phyloP scores from a whole-genome alignment of 2,797 vertebrate genomes.

The Gorsachius magnificus region DNA sequence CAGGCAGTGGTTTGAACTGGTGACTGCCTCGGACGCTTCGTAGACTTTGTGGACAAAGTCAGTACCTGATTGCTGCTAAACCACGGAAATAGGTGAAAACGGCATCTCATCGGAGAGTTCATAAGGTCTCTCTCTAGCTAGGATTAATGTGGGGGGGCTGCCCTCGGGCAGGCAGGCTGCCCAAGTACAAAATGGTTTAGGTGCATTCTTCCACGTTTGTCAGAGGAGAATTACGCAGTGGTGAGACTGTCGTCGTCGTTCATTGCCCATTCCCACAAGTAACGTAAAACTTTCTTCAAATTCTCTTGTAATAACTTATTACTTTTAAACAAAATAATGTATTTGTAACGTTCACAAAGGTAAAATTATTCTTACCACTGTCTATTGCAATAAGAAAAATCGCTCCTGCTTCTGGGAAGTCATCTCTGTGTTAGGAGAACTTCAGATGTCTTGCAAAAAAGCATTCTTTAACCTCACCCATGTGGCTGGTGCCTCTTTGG shows the following conservation, averaged over 20 bases:
- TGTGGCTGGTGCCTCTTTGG: background rate
- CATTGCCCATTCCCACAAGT: slow-evolving; percentile 6
- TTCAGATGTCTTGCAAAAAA: background rate
- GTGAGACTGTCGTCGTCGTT: background rate
- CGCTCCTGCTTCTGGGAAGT: slow-evolving; percentile 12
- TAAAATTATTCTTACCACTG: slow-evolving; percentile 5
- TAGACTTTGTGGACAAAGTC: slow-evolving; percentile 24
- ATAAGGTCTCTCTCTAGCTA: background rate
- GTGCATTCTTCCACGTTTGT: background rate
- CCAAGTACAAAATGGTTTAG: background rate
- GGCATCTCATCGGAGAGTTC: background rate
- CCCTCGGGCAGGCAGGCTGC: background rate
- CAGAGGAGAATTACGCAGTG: slow-evolving; percentile 62
- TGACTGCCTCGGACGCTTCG: slow-evolving; percentile 83
- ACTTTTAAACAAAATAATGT: background rate
- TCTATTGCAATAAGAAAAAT: slow-evolving; percentile 24
- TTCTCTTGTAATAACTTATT: slow-evolving; percentile 63
- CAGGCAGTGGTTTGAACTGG: slow-evolving; percentile 97
- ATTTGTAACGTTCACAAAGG: background rate
- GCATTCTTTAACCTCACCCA: background rate
- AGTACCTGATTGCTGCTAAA: background rate
- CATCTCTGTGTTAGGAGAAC: background rate
- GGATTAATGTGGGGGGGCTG: background rate
- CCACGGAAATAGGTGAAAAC: background rate
- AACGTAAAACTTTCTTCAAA: background rate